Base-by-base conservation (phyloP, 1,140 invertebrate species). In the Drosophila malerkotliana region DNA sequence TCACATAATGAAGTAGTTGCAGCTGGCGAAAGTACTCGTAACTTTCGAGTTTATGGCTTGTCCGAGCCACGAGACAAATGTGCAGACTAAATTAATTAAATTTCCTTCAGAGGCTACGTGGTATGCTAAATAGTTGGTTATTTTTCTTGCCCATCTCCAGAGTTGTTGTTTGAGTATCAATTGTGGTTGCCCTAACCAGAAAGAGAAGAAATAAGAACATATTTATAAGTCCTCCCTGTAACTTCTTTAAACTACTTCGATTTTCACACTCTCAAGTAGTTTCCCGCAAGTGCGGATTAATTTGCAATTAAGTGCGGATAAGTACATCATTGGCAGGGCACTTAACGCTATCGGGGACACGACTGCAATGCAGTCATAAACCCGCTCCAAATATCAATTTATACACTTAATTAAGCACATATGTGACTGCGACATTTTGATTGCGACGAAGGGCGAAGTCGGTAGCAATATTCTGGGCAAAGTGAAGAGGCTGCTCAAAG, bases 1-100 rank as follows among this genome's bases (percentile, higher is more conserved):
- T 87, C 83, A 87, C 83, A 87, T 87, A 87, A 87, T 87, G 82
- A 78, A 87, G 83, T 83, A 82, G 83, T 73, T 87, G 83, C 82
- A 88, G 82, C 78, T 79, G 82, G 71, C 78, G 71, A 59, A 74
- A 82, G 81, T 77, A 58, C 56, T 77, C 78, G 62, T 66, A 81
- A 72, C 73, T 77, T 78, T 76, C 32, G 45, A 82, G 74, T 87
- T 85, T 85, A 85, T 85, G 82, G 83, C 77, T 81, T 85, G 81
- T 87, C 69, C 82, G 18, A 37, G 72, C 72, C 49, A 51, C 51
- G 48, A 64, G 48, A 28, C 32, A 37, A 41, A 48, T 39, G 32
- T 15, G 58, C 45, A 26, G 60, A 75, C 60, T 54, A 82, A 75
- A 85, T 87, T 87, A 85, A 85, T 87, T 85, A 78, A 84, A 78